Conservation (phyloP, 2,797 vertebrate genomes). For the Oreonectes daqikongensis region DNA sequence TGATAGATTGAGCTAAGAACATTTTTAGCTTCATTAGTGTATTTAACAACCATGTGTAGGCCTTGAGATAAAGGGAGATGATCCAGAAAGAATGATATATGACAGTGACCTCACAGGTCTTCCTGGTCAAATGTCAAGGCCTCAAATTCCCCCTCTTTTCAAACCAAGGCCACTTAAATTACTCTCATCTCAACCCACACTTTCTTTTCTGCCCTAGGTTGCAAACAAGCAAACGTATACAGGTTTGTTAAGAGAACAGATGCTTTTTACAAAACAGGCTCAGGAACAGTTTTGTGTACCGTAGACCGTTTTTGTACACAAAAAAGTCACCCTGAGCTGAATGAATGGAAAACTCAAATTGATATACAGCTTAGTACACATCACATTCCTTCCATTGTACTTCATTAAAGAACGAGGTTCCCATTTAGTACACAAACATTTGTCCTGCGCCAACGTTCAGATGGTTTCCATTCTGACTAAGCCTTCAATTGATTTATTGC, state of each 20-base stretch:
- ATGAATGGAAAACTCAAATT: no score
- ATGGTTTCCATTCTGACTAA: slow-evolving; percentile 53
- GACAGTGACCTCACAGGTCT: slow-evolving; percentile 3
- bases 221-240: background rate
- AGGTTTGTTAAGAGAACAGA: slow-evolving; percentile 10
- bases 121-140: slow-evolving; percentile 36
- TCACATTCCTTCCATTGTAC: slow-evolving; percentile 28
- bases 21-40: background rate
- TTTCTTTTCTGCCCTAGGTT: background rate
- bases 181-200: slow-evolving; percentile 5
- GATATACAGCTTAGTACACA: slow-evolving; percentile 9
- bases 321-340: no score
- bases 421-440: slow-evolving; percentile 23
- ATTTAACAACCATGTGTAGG: slow-evolving; percentile 13
- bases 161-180: slow-evolving; percentile 19
- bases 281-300: no score
- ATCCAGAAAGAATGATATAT: slow-evolving; percentile 35
- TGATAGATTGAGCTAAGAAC: background rate
- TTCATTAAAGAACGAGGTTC: slow-evolving; percentile 22
- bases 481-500: slow-evolving; percentile 51
- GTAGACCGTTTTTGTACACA: background rate
- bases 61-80: slow-evolving; percentile 26
- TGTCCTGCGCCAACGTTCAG: slow-evolving; percentile 34
- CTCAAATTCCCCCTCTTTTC: slow-evolving; percentile 17
- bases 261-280: slow-evolving; percentile 7